A percentile compares a stretch with the other conserved stretches of the same genome.
These are phyloP conservation scores for Nerophis lumbriciformis DNA, from an alignment of 2,113 vertebrate species.

Conservation along the genomic window DNA sequence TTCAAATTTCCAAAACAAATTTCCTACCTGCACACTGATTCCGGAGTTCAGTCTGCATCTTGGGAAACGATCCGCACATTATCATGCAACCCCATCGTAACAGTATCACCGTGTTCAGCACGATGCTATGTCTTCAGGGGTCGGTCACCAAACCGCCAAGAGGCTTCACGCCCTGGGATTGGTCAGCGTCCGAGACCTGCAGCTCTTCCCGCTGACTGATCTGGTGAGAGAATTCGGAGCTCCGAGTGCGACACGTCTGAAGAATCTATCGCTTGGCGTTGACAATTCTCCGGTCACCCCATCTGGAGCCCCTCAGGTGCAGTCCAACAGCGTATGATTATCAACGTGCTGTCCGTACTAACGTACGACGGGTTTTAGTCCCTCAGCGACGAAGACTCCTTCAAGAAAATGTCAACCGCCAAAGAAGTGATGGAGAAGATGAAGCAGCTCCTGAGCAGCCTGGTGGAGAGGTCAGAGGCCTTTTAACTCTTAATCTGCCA, in stretches of 20 bases:
- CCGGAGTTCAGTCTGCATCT: no score
- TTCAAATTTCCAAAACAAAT: no score
- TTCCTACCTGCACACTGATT: no score
- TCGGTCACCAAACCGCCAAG: slow-evolving; percentile 79
- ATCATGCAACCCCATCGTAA: no score
- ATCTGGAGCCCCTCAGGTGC: slow-evolving; percentile 83
- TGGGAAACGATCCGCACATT: no score
- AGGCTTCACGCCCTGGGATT: slow-evolving; percentile 77
- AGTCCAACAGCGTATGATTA: background rate
- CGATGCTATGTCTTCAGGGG: slow-evolving; percentile 62
- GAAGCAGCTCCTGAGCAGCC: slow-evolving; percentile 73
- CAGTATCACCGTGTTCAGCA: background rate
- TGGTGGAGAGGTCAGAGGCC: slow-evolving; percentile 76
- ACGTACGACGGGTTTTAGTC: slow-evolving; percentile 68
- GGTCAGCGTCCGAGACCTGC: slow-evolving; percentile 70
- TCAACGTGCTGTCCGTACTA: background rate
- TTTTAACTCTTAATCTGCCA: background rate
- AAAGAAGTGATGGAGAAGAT: slow-evolving; percentile 76
- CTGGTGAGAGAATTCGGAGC: slow-evolving; percentile 77
- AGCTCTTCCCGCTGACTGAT: slow-evolving; percentile 61
- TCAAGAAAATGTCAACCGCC: slow-evolving; percentile 80
- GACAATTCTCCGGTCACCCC: slow-evolving; percentile 79
- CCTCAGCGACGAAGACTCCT: slow-evolving; percentile 89
- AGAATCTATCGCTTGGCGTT: slow-evolving; percentile 76
- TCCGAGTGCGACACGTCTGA: slow-evolving; percentile 71